Conservation (phyloP, 2,797 vertebrate species). For the Odontamblyopus lacepedii region DNA sequence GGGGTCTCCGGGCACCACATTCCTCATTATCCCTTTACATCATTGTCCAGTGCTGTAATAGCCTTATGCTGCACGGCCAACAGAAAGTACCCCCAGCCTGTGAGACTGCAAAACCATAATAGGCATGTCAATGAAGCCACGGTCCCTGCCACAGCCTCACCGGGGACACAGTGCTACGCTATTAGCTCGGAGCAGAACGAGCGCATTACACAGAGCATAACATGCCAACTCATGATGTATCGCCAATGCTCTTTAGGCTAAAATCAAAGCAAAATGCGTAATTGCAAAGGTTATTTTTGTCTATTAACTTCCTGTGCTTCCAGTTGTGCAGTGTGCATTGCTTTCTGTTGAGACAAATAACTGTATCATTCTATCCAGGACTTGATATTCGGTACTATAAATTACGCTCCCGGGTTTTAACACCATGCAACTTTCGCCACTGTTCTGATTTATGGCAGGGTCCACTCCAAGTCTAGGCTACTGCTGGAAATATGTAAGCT, state of each 20-base stretch:
- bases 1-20: slow-evolving; percentile 16
- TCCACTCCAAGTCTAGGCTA: slow-evolving; percentile 31
- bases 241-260: slow-evolving; percentile 34
- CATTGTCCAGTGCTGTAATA: slow-evolving; percentile 16
- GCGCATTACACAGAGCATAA: slow-evolving; percentile 17
- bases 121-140: slow-evolving; percentile 44
- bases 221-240: slow-evolving; percentile 31
- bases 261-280: slow-evolving; percentile 37
- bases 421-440: slow-evolving; percentile 54
- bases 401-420: slow-evolving; percentile 65
- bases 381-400: slow-evolving; percentile 55
- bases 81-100: no score
- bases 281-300: slow-evolving; percentile 56
- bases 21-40: slow-evolving; percentile 32
- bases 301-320: slow-evolving; percentile 39
- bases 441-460: slow-evolving; percentile 56
- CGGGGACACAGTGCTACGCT: slow-evolving; percentile 4
- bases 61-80: neutral
- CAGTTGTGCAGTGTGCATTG: slow-evolving; percentile 19
- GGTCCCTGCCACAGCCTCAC: slow-evolving; percentile 4
- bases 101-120: slow-evolving; percentile 34
- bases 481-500: slow-evolving; percentile 44
- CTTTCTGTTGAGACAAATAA: slow-evolving; percentile 48
- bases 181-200: slow-evolving; percentile 38
- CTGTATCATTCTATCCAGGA: slow-evolving; percentile 39